phyloP scores from a whole-genome alignment of 30 jellyfish, hydroid and myxozoan genomes.

The Aurelia aurita complex sp. Pacific region DNA sequence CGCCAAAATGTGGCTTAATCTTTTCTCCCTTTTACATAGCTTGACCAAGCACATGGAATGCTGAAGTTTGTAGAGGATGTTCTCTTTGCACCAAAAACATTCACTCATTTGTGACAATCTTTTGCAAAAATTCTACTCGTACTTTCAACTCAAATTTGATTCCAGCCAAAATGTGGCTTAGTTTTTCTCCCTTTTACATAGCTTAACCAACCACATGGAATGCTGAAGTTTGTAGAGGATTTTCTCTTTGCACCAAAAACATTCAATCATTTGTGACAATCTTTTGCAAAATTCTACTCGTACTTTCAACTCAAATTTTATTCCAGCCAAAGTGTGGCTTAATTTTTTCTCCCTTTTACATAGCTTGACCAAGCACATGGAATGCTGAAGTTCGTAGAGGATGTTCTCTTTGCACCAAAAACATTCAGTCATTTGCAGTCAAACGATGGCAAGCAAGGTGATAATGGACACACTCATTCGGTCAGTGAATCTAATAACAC shows the following conservation, averaged over 20 bases:
- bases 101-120: neutral
- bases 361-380: constrained; percentile 96
- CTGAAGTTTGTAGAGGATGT: constrained; percentile 79
- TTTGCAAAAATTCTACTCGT: no score
- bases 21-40: constrained; percentile 32
- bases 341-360: neutral
- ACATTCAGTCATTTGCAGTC: constrained; percentile 30
- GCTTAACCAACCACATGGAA: constrained; percentile 95
- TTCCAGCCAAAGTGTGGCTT: neutral
- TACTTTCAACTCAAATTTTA: neutral
- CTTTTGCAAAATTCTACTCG: no score
- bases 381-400: constrained; percentile 84
- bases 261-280: neutral
- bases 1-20: neutral
- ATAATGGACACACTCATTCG: constrained; percentile 9
- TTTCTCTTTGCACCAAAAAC: constrained; percentile 56
- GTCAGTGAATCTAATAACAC: neutral
- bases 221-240: constrained; percentile 84
- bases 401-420: constrained; percentile 79
- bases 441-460: constrained; percentile 44
- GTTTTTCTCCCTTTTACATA: neutral
- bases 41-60: constrained; percentile 96
- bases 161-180: neutral
- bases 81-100: constrained; percentile 71
- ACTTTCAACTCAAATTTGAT: neutral